Evolutionary conservation across 2,888 invertebrate species (phyloP), one percentile per base, ranked within the genome.

Genomic region (Erebia ligea): DNA sequence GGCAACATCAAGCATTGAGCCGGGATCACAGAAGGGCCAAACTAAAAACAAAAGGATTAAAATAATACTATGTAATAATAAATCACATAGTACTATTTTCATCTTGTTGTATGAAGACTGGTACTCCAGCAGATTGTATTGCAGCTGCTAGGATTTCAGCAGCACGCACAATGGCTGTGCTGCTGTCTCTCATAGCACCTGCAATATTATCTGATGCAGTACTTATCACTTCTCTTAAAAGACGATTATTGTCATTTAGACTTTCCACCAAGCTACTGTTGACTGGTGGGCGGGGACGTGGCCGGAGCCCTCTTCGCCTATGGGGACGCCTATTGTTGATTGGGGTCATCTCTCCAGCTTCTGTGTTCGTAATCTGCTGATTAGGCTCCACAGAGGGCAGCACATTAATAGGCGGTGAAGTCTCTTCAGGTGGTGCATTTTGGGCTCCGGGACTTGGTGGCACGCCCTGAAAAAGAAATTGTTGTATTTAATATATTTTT

Each of bases 101-200:
- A 10, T 57, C 21, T n/a, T 57, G 56, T 21, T 34, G 25, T 34
- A 34, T 40, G 13, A 34, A 58, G 13, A 34, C 25, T 58, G 58
- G 58, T 58, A 58, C 58, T 58, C 58, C 58, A 40, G 40, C 59
- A n/a, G 59, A 59, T 40, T 25, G 40, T 40, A 59, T 59, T 59
- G 59, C 59, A n/a, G 59, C 59, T 40, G 59, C 59, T n/a, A 59
- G 11, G 34, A 59, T 59, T 40, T 59, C 59, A 34, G 59, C 40
- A 3, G 59, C 34, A 34, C 59, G 59, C 40, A 59, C 59, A 10
- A 21, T 57, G 21, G 57, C 57, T 57, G 57, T 15, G 15, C 57
- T 57, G 57, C 57, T 45, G 45, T 57, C 57, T 57, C 57, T 57
- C 59, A 59, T 59, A 59, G 59, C 59, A 59, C 40, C 59, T 40